Evolutionary conservation across 2,888 invertebrate genomes (phyloP).

Genomic region (Corbicula japonica): DNA sequence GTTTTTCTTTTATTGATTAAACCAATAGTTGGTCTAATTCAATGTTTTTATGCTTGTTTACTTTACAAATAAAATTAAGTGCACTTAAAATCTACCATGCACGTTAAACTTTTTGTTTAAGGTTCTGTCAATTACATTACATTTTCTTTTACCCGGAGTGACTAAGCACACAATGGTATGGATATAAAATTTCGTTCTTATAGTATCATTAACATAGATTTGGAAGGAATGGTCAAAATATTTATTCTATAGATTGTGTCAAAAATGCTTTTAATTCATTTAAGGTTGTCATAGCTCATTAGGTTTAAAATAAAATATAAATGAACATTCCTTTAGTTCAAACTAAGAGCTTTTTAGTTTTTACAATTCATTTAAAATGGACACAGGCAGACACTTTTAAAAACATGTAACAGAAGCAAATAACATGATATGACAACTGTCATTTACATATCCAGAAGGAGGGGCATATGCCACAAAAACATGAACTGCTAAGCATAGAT

Average conservation of each 20-base stretch:
- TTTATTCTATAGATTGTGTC: constrained; percentile 20
- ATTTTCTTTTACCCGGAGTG: not conserved
- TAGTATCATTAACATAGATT: constrained; percentile 9
- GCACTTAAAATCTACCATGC: not conserved
- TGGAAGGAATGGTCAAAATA: constrained; percentile 21
- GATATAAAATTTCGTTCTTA: constrained; percentile 21
- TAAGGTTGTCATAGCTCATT: constrained; percentile 24
- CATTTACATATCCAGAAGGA: too few relatives aligned
- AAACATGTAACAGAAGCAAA: too few relatives aligned
- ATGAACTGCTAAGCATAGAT: too few relatives aligned
- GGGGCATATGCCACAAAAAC: too few relatives aligned
- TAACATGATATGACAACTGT: too few relatives aligned
- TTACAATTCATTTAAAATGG: too few relatives aligned
- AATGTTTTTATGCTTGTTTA: too few relatives aligned
- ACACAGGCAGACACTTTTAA: too few relatives aligned
- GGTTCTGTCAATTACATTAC: constrained; percentile 1
- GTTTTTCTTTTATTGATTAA: too few relatives aligned
- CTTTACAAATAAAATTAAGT: not conserved
- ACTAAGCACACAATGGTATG: not conserved
- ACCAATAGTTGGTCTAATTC: too few relatives aligned
- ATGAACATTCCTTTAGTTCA: too few relatives aligned
- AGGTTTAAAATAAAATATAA: constrained; percentile 27
- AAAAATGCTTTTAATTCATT: constrained; percentile 14
- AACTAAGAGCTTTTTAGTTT: too few relatives aligned
- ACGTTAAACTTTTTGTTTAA: constrained; percentile 15